These are phyloP conservation scores for Puffinus mauretanicus DNA, from an alignment of 2,113 vertebrate species.

Conservation along the genomic window DNA sequence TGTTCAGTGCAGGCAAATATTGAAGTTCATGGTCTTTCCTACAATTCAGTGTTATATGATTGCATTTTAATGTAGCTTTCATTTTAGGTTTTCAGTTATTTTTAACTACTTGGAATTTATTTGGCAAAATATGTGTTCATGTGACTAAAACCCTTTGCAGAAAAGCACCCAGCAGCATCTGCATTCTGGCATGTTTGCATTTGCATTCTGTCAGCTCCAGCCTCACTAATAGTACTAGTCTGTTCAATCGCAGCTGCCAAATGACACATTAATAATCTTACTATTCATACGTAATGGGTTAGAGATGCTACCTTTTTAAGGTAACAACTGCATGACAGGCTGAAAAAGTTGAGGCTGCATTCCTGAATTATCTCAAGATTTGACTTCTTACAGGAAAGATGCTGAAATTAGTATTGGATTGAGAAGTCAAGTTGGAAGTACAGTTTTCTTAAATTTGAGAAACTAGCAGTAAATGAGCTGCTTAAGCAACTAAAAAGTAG, in stretches of 20 bases:
- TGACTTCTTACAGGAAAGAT: neutral
- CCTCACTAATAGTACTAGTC: neutral
- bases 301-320: neutral
- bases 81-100: neutral
- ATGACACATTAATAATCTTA: neutral
- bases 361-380: neutral
- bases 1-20: neutral
- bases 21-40: neutral
- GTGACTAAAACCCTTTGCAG: neutral
- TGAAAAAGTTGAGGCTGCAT: neutral
- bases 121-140: neutral
- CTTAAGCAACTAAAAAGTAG: neutral
- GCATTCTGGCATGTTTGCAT: neutral
- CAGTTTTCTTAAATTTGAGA: neutral
- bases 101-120: conserved; percentile 53
- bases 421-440: neutral
- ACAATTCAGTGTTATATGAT: neutral
- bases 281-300: fast-evolving
- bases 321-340: neutral
- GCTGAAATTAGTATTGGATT: neutral
- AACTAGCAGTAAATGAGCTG: neutral
- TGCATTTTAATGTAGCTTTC: neutral
- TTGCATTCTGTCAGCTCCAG: conserved; percentile 41
- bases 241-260: neutral
- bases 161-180: neutral